Percentiles rank a stretch among this genome's conserved stretches.
phyloP scores from a whole-genome alignment of 2,113 vertebrate species.

The Oryzias celebensis region DNA sequence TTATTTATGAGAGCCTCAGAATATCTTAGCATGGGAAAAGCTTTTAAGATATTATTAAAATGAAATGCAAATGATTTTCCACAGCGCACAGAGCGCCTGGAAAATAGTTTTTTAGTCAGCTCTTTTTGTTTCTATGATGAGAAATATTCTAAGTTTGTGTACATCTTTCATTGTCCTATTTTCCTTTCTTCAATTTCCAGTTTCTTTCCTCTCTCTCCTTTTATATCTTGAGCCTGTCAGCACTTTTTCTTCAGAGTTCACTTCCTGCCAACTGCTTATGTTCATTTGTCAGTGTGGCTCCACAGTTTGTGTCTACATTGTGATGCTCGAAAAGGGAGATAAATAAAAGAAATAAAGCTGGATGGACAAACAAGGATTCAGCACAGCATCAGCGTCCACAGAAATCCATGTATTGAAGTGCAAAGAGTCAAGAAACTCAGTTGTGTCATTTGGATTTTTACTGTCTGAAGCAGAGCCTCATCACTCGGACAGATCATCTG shows the following conservation, averaged over 20 bases:
- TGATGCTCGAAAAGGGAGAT: constrained; percentile 1
- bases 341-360: constrained; percentile 9
- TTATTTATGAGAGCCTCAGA: constrained; percentile 63
- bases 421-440: constrained; percentile 16
- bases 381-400: neutral
- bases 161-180: constrained; percentile 48
- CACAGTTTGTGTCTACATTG: constrained; percentile 4
- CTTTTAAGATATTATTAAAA: constrained; percentile 67
- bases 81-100: constrained; percentile 26
- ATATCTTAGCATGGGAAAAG: constrained; percentile 52
- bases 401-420: constrained; percentile 26
- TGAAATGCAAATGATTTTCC: constrained; percentile 56
- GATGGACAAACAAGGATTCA: constrained; percentile 10
- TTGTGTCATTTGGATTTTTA: constrained; percentile 23
- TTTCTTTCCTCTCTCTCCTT: constrained; percentile 21
- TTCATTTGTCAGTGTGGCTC: neutral
- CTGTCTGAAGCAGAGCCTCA: constrained; percentile 17
- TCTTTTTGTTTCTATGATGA: constrained; percentile 29
- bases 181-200: constrained; percentile 33
- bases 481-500: constrained; percentile 29
- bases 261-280: neutral
- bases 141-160: constrained; percentile 43
- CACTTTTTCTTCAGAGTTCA: constrained; percentile 18
- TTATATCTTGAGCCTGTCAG: constrained; percentile 21
- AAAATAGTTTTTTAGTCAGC: constrained; percentile 59